Evolutionary conservation across 2,797 vertebrate species (phyloP), one percentile per base, ranked within the genome.

Genomic region (Notolabrus celidotus): DNA sequence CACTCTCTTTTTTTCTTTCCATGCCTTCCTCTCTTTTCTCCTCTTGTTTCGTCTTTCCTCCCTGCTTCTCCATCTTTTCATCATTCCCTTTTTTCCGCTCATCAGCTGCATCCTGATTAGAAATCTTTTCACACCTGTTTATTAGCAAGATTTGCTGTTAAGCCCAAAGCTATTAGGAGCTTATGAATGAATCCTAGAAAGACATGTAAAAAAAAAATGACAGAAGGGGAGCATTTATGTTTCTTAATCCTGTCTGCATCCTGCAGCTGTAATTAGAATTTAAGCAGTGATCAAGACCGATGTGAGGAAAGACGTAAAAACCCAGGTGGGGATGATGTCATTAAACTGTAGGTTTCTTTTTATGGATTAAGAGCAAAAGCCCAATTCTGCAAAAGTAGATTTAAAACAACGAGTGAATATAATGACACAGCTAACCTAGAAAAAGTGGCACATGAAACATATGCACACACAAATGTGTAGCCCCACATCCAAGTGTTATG

Each of bases 191-290:
- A 59, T 77, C 46, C 47, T 60, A 19, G 77, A 85, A 74, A 75
- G 60, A 87, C 22, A 36, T 67, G 50, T 49, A 82, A 23, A 62
- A 73, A 79, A 82, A 23, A 61, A 70, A 79, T 55, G 68, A 83
- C 70, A 77, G 42, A 54, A 72, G 62, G 42, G 71, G 34, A 52
- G 20, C 42, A 52, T 86, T 85, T 83, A 71, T 47, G 62, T 77
- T 67, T 66, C 51, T 54, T 86, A 86, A 89, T 82, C 80, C 67
- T 27, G 64, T 49, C 77, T 74, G 53, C 68, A 83, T 85, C 86
- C 78, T 64, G 66, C 64, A 81, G 88, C 78, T 71, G 41, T 77
- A 83, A 90, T 93, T 88, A 88, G 86, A 91, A 85, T 58, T 80
- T 60, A 42, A 82, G 79, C 61, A 73, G 53, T 75, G 75, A 85